Evolutionary conservation across 2,888 invertebrate species (phyloP).

Genomic region (Gymnocheta viridis): DNA sequence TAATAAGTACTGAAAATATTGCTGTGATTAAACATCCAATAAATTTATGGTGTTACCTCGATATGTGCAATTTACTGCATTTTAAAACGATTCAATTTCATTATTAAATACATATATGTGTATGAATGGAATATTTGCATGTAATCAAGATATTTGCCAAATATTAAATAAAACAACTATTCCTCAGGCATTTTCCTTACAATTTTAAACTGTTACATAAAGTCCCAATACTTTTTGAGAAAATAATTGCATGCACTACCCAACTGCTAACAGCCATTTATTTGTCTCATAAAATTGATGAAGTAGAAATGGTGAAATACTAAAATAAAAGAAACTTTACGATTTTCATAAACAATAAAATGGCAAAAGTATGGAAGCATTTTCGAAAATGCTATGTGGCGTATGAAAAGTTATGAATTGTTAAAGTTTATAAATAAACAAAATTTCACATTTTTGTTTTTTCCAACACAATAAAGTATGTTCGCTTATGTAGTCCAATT

Average conservation of each 20-base stretch:
- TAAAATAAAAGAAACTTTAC: slow-evolving; percentile 26
- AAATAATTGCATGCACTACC: not conserved
- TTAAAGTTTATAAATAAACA: slow-evolving; percentile 61
- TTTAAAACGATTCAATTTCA: not conserved
- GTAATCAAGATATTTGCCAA: not conserved
- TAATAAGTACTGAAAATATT: no score
- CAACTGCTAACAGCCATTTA: slow-evolving; percentile 16
- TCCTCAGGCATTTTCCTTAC: not conserved
- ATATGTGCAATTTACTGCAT: no score
- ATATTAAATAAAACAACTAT: slow-evolving; percentile 8
- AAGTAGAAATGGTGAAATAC: slow-evolving; percentile 46
- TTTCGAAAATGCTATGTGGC: not conserved
- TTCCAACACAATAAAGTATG: slow-evolving; percentile 4
- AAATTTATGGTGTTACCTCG: no score
- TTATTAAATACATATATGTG: not conserved
- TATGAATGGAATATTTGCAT: not conserved
- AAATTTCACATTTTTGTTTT: slow-evolving; percentile 39
- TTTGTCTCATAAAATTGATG: slow-evolving; percentile 48
- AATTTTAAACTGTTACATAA: not conserved
- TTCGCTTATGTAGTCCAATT: slow-evolving; percentile 31
- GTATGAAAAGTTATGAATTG: slow-evolving; percentile 41
- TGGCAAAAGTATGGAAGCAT: not conserved
- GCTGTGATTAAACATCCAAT: no score
- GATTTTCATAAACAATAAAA: slow-evolving; percentile 34
- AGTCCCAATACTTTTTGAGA: not conserved